phyloP scores from a whole-genome alignment of 2,888 invertebrate species.

The Beris morrisii region DNA sequence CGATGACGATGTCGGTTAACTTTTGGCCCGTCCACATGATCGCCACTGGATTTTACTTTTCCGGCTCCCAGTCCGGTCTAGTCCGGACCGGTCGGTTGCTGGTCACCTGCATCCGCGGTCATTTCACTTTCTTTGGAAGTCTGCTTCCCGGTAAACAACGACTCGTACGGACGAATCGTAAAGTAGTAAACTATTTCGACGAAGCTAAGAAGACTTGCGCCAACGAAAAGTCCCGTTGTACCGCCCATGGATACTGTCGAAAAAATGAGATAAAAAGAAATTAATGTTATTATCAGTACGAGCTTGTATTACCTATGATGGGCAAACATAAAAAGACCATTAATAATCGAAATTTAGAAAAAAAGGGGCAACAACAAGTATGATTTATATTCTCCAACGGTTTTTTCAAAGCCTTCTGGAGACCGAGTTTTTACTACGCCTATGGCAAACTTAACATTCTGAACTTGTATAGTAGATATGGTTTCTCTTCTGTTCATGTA shows the following conservation, averaged over 20 bases:
- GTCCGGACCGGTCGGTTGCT: not conserved
- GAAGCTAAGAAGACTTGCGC: conserved; percentile 68
- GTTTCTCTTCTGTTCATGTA: no score
- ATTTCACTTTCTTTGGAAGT: conserved; percentile 29
- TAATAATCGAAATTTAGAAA: no score
- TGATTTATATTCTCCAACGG: no score
- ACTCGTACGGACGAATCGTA: conserved; percentile 53
- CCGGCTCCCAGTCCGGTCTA: conserved; percentile 16
- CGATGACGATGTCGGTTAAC: not conserved
- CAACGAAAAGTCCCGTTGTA: conserved; percentile 66
- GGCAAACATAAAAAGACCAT: no score
- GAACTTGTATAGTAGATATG: no score
- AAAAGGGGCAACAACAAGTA: no score
- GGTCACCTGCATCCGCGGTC: not conserved
- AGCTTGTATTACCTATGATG: conserved; percentile 1
- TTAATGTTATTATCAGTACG: conserved; percentile 5
- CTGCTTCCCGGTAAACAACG: conserved; percentile 43
- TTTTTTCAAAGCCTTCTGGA: no score
- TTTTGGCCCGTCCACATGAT: not conserved
- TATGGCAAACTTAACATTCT: no score
- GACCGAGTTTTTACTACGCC: no score
- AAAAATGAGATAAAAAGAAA: not conserved
- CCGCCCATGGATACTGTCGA: conserved; percentile 66
- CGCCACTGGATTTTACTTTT: conserved; percentile 6
- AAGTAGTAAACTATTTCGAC: conserved; percentile 66